Evolutionary conservation across 1,140 invertebrate species (phyloP).

Genomic region (Lanistes nyassanus): DNA sequence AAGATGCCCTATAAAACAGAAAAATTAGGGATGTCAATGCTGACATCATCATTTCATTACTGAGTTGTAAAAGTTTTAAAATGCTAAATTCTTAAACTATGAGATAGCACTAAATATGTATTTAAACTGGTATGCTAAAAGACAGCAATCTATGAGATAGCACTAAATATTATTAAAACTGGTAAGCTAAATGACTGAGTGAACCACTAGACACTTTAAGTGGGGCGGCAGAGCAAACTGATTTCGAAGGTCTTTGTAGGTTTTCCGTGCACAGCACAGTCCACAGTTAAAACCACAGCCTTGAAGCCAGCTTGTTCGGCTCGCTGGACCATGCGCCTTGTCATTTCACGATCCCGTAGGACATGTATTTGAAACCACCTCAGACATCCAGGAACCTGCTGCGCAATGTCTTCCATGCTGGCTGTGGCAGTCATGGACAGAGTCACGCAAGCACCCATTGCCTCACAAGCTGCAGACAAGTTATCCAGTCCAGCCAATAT

Average conservation of each 20-base stretch:
- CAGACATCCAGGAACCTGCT: conserved; percentile 77
- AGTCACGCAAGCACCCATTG: conserved; percentile 80
- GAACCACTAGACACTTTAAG: conserved; percentile 71
- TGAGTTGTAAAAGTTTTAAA: no score
- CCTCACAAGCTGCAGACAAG: conserved; percentile 76
- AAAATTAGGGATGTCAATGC: no score
- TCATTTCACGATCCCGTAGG: conserved; percentile 83
- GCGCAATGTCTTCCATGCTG: conserved; percentile 87
- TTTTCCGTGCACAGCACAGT: conserved; percentile 86
- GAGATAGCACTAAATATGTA: no score
- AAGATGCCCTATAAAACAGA: no score
- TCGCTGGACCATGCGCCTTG: conserved; percentile 77
- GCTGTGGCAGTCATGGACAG: conserved; percentile 88
- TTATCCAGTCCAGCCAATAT: no score
- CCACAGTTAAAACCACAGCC: conserved; percentile 90
- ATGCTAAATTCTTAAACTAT: no score
- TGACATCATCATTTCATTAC: no score
- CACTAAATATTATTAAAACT: no score
- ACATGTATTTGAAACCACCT: conserved; percentile 68
- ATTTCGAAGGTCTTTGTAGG: conserved; percentile 84
- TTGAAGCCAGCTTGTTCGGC: conserved; percentile 88
- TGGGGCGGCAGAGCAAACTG: conserved; percentile 85
- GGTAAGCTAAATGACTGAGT: no score
- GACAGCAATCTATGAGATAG: no score
- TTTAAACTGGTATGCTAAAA: no score